Conservation (phyloP, 2,888 invertebrate species). For the Ennomos erosarius region DNA sequence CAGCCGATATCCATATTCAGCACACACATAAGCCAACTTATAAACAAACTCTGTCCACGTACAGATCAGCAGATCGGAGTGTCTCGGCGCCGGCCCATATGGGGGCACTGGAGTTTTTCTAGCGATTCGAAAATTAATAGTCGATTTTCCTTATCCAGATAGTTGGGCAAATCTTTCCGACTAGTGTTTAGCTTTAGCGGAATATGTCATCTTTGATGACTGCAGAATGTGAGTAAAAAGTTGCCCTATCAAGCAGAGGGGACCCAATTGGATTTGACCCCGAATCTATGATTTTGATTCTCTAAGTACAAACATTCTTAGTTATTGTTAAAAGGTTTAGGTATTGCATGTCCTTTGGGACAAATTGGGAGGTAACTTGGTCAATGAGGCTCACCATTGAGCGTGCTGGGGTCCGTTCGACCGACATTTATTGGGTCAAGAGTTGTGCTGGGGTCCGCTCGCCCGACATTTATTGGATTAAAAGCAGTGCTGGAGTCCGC, state of each 20-base stretch:
- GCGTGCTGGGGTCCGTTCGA: too few species aligned
- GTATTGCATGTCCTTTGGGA: too few species aligned
- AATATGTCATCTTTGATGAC: constrained; percentile 29
- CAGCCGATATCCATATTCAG: constrained; percentile 46
- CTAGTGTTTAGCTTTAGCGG: constrained; percentile 18
- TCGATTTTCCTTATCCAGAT: constrained; percentile 51
- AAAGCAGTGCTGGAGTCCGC: too few species aligned
- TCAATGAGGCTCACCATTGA: too few species aligned
- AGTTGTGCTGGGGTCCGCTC: too few species aligned
- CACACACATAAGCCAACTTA: constrained; percentile 8
- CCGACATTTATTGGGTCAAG: too few species aligned
- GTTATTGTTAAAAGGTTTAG: too few species aligned
- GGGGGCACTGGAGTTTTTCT: constrained; percentile 65
- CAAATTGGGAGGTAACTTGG: too few species aligned
- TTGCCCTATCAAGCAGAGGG: constrained; percentile 15
- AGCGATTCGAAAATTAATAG: constrained; percentile 72
- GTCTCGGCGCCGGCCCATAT: constrained; percentile 67
- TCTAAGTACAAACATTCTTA: too few species aligned
- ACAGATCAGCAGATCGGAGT: constrained; percentile 40
- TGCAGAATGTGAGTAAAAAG: constrained; percentile 19
- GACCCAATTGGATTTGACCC: too few species aligned
- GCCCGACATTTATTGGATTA: too few species aligned
- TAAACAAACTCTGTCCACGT: constrained; percentile 43
- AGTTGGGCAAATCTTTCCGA: constrained; percentile 30
- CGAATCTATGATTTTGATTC: too few species aligned